phyloP scores from a whole-genome alignment of 1,140 invertebrate species.

The Forficula auricularia region DNA sequence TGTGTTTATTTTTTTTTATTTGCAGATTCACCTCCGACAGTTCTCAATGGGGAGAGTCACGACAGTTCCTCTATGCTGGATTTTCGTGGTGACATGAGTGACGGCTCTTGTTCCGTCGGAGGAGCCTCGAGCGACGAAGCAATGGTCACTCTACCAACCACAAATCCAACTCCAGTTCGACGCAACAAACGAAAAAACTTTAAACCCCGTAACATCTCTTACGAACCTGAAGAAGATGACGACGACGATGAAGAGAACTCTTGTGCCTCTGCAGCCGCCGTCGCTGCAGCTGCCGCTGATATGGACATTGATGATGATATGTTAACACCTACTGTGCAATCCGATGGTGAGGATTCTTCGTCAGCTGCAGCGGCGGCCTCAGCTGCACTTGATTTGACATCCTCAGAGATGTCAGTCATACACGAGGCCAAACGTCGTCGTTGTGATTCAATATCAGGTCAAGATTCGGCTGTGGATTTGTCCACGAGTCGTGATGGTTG shows the following conservation, averaged over 20 bases:
- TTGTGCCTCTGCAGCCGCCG: conserved; percentile 1
- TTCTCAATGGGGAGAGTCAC: no score
- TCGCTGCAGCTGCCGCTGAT: conserved; percentile 1
- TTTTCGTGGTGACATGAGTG: no score
- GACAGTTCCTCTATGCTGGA: no score
- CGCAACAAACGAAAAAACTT: conserved; percentile 33
- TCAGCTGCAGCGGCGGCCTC: conserved; percentile 10
- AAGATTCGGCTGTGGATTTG: neutral
- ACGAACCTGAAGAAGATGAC: conserved; percentile 10
- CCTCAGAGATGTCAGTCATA: neutral
- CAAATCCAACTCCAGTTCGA: neutral
- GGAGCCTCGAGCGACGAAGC: no score
- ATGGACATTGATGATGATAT: conserved; percentile 7
- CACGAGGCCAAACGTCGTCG: neutral
- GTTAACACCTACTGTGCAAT: conserved; percentile 15
- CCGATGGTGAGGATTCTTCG: conserved; percentile 10
- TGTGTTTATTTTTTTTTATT: no score
- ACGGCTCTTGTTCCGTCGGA: no score
- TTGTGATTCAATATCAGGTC: neutral
- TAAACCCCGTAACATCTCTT: conserved; percentile 28
- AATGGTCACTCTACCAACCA: no score
- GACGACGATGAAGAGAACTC: conserved; percentile 8
- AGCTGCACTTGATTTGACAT: conserved; percentile 3
- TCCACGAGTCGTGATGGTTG: conserved; percentile 1
- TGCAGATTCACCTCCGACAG: no score